Percentiles rank a stretch among this genome's conserved stretches.
phyloP scores from a whole-genome alignment of 2,797 vertebrate species.

The Oreochromis mossambicus region DNA sequence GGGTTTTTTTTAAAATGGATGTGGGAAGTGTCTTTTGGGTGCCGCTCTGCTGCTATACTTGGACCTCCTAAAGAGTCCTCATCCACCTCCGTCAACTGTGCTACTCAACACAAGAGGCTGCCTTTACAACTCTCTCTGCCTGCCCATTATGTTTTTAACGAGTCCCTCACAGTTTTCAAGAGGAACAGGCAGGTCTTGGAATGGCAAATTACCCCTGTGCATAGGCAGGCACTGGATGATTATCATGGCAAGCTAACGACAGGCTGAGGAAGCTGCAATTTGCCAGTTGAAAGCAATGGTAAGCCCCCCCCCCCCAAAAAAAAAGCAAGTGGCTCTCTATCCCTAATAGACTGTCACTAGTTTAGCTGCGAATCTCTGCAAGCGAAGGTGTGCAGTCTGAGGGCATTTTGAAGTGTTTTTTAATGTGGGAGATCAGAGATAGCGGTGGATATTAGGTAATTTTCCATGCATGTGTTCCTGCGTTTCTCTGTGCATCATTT shows the following conservation, averaged over 20 bases:
- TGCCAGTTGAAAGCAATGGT: constrained; percentile 68
- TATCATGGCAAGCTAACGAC: constrained; percentile 68
- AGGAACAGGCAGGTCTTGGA: constrained; percentile 68
- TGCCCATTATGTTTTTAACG: constrained; percentile 67
- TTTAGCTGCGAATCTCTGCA: constrained; percentile 39
- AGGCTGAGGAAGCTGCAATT: constrained; percentile 73
- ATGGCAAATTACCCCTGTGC: constrained; percentile 71
- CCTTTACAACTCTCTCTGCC: constrained; percentile 50
- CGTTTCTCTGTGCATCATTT: constrained; percentile 19
- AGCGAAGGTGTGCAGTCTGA: constrained; percentile 33
- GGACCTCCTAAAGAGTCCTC: constrained; percentile 54
- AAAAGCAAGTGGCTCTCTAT: constrained; percentile 57
- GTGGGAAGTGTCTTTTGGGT: constrained; percentile 15
- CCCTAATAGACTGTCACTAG: constrained; percentile 60
- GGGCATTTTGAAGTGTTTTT: constrained; percentile 52
- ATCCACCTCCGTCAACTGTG: constrained; percentile 47
- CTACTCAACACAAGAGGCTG: constrained; percentile 59
- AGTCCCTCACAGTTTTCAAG: constrained; percentile 65
- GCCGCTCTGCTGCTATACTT: constrained; percentile 46
- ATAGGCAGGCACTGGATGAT: constrained; percentile 63
- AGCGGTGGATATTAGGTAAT: background rate
- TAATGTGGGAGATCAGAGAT: constrained; percentile 34
- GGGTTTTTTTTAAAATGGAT: background rate
- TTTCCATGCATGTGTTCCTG: constrained; percentile 7
- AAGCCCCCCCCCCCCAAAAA: background rate